Evolutionary conservation across 2,888 invertebrate genomes (phyloP).

Genomic region (Maniola hyperantus): DNA sequence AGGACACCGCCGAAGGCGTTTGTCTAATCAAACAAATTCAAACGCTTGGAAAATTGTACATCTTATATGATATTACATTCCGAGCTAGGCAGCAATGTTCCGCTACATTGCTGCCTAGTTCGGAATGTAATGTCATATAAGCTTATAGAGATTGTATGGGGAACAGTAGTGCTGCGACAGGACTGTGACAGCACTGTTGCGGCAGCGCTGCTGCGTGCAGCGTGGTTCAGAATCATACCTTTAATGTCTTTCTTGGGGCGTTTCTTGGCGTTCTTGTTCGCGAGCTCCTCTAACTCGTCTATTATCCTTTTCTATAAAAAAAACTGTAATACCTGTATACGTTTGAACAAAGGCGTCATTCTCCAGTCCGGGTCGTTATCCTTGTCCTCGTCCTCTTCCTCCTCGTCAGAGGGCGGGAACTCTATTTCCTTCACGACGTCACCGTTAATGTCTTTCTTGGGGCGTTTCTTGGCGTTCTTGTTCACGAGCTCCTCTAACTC

Average conservation of each 20-base stretch:
- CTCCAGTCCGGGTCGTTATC: conserved; percentile 87
- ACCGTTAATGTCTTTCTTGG: conserved; percentile 50
- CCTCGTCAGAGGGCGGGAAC: conserved; percentile 50
- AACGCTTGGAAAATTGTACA: not conserved
- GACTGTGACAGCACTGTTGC: too few species aligned
- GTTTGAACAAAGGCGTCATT: conserved; percentile 84
- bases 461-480: conserved; percentile 53
- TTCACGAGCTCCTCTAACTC: conserved; percentile 62
- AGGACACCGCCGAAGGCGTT: too few species aligned
- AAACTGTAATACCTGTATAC: conserved; percentile 59
- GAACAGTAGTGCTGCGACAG: too few species aligned
- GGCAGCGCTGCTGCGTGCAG: too few species aligned
- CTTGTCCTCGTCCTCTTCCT: conserved; percentile 41
- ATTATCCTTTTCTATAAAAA: conserved; percentile 64
- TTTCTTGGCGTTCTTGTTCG: conserved; percentile 53
- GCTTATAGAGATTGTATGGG: too few species aligned
- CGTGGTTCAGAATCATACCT: too few species aligned
- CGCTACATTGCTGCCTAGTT: too few species aligned
- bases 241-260: conserved; percentile 52
- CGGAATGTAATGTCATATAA: too few species aligned
- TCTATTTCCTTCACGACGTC: conserved; percentile 52
- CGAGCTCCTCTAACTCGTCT: conserved; percentile 65
- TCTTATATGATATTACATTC: too few species aligned
- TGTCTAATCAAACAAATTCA: too few species aligned
- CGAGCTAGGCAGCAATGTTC: too few species aligned